A percentile compares a stretch with the other conserved stretches of the same genome.
phyloP scores from a whole-genome alignment of 2,888 invertebrate genomes.

The Nasonia oneida region DNA sequence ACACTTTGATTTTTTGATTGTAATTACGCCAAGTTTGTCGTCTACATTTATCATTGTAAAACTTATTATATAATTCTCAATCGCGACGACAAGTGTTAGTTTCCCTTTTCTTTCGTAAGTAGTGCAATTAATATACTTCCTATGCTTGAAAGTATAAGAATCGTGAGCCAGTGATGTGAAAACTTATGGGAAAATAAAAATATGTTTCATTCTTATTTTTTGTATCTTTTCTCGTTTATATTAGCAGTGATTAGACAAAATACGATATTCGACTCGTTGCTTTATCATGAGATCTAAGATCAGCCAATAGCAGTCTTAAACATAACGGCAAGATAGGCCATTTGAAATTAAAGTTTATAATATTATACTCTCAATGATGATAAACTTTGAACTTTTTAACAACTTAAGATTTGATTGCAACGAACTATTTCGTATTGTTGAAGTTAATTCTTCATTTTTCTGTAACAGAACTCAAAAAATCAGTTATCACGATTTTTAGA shows the following conservation, averaged over 20 bases:
- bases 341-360: conserved; percentile 48
- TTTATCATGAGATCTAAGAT: conserved; percentile 58
- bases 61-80: conserved; percentile 52
- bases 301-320: conserved; percentile 63
- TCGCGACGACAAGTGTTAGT: conserved; percentile 19
- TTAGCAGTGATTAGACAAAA: conserved; percentile 44
- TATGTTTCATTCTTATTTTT: conserved; percentile 39
- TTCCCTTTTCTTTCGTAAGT: conserved; percentile 12
- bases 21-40: conserved; percentile 57
- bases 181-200: conserved; percentile 51
- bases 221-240: conserved; percentile 28
- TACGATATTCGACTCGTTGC: conserved; percentile 51
- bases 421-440: conserved; percentile 38
- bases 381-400: conserved; percentile 60
- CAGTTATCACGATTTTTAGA: conserved; percentile 48
- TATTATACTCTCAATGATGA: conserved; percentile 45
- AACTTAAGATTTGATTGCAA: conserved; percentile 53
- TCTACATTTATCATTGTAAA: conserved; percentile 53
- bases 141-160: conserved; percentile 43
- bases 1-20: conserved; percentile 54
- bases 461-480: conserved; percentile 42
- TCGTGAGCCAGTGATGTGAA: conserved; percentile 33
- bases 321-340: conserved; percentile 62
- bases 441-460: conserved; percentile 20
- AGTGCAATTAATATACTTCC: conserved; percentile 20